Evolutionary conservation across 1,140 invertebrate genomes (phyloP).

Genomic region (Hylyphantes graminicola): DNA sequence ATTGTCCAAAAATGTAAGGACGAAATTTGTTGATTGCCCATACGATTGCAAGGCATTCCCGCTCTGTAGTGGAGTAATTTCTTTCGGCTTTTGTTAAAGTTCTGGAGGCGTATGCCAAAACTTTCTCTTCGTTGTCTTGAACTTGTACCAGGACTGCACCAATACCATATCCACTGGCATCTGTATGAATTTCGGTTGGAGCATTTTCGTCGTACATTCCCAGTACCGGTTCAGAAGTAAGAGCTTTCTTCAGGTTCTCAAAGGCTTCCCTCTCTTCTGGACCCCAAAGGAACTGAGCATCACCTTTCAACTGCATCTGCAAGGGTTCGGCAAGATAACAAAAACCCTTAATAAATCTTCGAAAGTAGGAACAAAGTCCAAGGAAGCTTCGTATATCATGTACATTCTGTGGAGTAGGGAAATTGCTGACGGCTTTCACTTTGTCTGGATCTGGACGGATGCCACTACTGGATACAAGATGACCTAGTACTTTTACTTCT

Average conservation of each 20-base stretch:
- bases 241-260: neutral
- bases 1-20: no score
- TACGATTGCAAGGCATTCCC: no score
- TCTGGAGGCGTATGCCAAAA: no score
- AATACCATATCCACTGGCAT: conserved; percentile 6
- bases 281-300: no score
- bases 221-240: neutral
- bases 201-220: neutral
- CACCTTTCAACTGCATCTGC: neutral
- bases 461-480: conserved; percentile 16
- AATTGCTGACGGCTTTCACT: neutral
- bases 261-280: no score
- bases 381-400: conserved; percentile 34
- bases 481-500: conserved; percentile 9
- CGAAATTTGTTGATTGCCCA: no score
- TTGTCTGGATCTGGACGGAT: conserved; percentile 8
- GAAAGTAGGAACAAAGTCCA: conserved; percentile 16
- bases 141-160: neutral
- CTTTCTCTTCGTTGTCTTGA: no score
- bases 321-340: conserved; percentile 2
- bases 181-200: neutral
- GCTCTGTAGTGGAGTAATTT: no score
- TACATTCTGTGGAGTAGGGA: conserved; percentile 8
- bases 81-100: no score
- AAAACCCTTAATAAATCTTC: conserved; percentile 20